Evolutionary conservation across 2,888 invertebrate species (phyloP).

Genomic region (Leptogaster cylindrica): DNA sequence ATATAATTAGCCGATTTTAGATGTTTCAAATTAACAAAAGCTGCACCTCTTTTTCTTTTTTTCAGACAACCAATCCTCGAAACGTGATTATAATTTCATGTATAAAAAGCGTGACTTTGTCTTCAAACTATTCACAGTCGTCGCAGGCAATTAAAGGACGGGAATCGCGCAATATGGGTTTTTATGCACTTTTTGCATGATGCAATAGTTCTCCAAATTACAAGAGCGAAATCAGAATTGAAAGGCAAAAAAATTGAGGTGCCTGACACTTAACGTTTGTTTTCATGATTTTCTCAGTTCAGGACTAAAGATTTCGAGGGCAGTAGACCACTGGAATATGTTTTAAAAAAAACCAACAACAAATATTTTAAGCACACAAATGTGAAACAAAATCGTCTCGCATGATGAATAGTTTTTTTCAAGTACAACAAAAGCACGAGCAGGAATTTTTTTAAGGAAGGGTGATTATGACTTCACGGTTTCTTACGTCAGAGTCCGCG

Average conservation of each 20-base stretch:
- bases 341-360: background rate
- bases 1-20: background rate
- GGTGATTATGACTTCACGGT: conserved; percentile 7
- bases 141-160: conserved; percentile 19
- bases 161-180: background rate
- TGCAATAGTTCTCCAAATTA: conserved; percentile 13
- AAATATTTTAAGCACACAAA: background rate
- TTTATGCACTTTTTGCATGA: background rate
- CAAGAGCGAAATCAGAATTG: background rate
- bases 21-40: background rate
- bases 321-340: conserved; percentile 12
- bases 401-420: background rate
- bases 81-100: too few relatives aligned
- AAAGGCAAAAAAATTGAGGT: background rate
- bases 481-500: too few relatives aligned
- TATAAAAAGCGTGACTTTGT: too few relatives aligned
- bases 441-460: background rate
- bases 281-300: background rate
- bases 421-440: background rate
- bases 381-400: background rate
- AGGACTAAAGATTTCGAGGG: conserved; percentile 1
- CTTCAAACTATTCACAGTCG: background rate
- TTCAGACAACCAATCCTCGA: background rate
- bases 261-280: background rate
- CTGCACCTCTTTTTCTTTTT: background rate